Evolutionary conservation across 2,888 invertebrate genomes (phyloP).

Genomic region (Altica lythri): DNA sequence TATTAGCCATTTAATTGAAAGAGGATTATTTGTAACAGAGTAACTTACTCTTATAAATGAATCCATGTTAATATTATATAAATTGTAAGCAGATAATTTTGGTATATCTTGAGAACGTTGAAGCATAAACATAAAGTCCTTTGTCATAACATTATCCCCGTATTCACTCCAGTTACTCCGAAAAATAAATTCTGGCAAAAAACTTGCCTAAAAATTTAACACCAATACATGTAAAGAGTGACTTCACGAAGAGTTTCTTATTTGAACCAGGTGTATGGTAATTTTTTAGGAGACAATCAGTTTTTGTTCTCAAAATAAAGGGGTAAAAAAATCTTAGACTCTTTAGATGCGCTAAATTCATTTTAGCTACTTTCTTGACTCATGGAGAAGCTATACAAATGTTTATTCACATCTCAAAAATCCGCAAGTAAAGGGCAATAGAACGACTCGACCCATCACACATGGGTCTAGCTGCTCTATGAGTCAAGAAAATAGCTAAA

Average conservation of each 20-base stretch:
- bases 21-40: background rate
- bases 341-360: background rate
- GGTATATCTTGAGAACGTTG: constrained; percentile 3
- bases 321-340: too few species aligned
- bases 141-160: background rate
- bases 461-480: too few species aligned
- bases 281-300: too few species aligned
- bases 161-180: constrained; percentile 1
- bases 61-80: constrained; percentile 10
- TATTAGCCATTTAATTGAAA: background rate
- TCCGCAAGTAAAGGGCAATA: too few species aligned
- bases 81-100: background rate
- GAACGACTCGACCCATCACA: too few species aligned
- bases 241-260: background rate
- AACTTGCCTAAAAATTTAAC: constrained; percentile 3
- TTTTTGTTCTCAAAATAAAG: too few species aligned
- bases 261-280: background rate
- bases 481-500: too few species aligned
- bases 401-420: too few species aligned
- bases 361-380: background rate
- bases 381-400: background rate
- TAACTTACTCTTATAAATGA: constrained; percentile 5
- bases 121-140: constrained; percentile 9
- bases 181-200: constrained; percentile 8
- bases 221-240: background rate